Conservation (phyloP, 2,888 invertebrate genomes). For the Eurois occulta region DNA sequence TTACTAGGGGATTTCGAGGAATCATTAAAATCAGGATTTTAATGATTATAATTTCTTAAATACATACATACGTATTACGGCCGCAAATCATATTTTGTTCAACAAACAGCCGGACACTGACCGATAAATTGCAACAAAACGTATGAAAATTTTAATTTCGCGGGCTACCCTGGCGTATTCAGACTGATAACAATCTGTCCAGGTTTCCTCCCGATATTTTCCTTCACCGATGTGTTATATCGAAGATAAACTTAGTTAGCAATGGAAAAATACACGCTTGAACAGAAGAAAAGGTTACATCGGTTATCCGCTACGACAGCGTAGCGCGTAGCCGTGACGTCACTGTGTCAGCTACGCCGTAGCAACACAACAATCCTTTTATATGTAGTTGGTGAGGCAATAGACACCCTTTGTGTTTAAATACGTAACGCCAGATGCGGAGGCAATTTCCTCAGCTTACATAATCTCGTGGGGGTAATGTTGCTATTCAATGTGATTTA, state of each 20-base stretch:
- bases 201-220: not conserved
- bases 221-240: not conserved
- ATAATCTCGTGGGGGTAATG: not conserved
- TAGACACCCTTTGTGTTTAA: not conserved
- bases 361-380: constrained; percentile 25
- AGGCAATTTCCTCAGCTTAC: not conserved
- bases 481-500: not conserved
- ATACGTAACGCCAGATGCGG: not conserved
- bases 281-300: not conserved
- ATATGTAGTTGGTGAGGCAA: not conserved
- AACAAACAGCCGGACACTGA: too few relatives aligned
- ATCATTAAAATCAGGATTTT: too few relatives aligned
- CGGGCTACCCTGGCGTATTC: too few relatives aligned
- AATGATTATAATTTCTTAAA: too few relatives aligned
- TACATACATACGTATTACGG: too few relatives aligned
- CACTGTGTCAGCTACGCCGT: constrained; percentile 40
- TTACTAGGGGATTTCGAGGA: constrained; percentile 4
- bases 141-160: too few relatives aligned
- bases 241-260: not conserved
- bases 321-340: constrained; percentile 31
- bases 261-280: not conserved
- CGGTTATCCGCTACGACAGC: constrained; percentile 31
- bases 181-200: not conserved
- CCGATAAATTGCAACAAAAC: too few relatives aligned
- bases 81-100: too few relatives aligned